These are phyloP conservation scores for Schrankia costaestrigalis DNA, from an alignment of 2,888 invertebrate genomes.

Conservation along the genomic window DNA sequence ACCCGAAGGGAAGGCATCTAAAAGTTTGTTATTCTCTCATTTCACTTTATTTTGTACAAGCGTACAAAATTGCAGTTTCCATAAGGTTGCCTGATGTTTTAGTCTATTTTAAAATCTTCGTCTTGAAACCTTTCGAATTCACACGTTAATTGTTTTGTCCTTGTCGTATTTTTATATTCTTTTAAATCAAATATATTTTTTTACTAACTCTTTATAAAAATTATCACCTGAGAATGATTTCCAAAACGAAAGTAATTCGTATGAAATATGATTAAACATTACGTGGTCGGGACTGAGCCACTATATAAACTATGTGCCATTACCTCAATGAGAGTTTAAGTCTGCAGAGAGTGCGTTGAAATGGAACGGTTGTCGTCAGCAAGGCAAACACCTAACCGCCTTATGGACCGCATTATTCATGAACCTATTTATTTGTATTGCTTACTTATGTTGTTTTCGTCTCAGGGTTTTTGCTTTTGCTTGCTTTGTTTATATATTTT, in stretches of 20 bases:
- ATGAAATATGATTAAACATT: conserved; percentile 62
- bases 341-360: conserved; percentile 61
- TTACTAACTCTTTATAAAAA: too few relatives aligned
- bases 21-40: too few relatives aligned
- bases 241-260: conserved; percentile 44
- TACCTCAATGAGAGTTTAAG: conserved; percentile 73
- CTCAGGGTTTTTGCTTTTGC: conserved; percentile 25
- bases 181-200: too few relatives aligned
- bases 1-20: too few relatives aligned
- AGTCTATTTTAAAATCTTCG: too few relatives aligned
- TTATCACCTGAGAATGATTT: conserved; percentile 8
- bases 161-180: too few relatives aligned
- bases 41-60: too few relatives aligned
- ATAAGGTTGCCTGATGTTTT: too few relatives aligned
- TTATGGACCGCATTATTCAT: conserved; percentile 66
- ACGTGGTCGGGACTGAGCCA: conserved; percentile 48
- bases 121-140: too few relatives aligned
- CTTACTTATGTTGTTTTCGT: conserved; percentile 59
- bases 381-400: conserved; percentile 49
- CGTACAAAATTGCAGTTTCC: too few relatives aligned
- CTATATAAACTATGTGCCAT: conserved; percentile 70
- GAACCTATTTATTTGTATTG: conserved; percentile 75
- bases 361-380: conserved; percentile 50
- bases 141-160: too few relatives aligned
- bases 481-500: conserved; percentile 17